Base-by-base conservation (phyloP, 2,113 vertebrate genomes). In the Gopherus evgoodei region DNA sequence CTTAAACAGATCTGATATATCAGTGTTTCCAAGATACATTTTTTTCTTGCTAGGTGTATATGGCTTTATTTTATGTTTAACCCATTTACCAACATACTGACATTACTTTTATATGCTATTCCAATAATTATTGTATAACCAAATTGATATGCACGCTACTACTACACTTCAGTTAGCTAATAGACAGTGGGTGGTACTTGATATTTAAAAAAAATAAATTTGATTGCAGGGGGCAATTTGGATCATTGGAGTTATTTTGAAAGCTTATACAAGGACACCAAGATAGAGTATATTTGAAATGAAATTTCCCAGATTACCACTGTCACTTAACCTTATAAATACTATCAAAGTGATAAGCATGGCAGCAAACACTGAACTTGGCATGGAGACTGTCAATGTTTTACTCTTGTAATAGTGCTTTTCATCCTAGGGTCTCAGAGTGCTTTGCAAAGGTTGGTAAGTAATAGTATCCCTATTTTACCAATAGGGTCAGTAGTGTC, bases 41-140 rank as follows among this genome's bases (percentile, higher is more conserved):
- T 90, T 95, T 95, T 94, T 72, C 89, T 93, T 84, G 19, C n/a
- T 25, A 88, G 8, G 84, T 94, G 25, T 1, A 76, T 57, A 31
- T 24, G 14, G 3, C 31, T 86, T 82, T 90, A 54, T 50, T 91
- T 84, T 47, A 85, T 59, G n/a, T 69, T n/a, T 69, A 21, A 54
- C 24, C 53, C 78, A 89, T 90, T 81, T 1, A 3, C 11, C 35
- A 11, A 88, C 90, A 93, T 6, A 89, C 3, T 38, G 5, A 65
- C 52, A 53, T 1, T 72, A 22, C 17, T 72, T 72, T 38, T 72
- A 72, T 72, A 22, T 72, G 65, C 65, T 38, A 6, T 38, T 59
- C 19, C 9, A 52, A 53, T 93, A 3, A 25, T 85, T 47, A n/a
- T 82, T 14, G 35, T 75, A 42, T 27, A 88, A 88, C 24, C 22